Base-by-base conservation (phyloP, 2,888 invertebrate species). In the Mythimna impura region DNA sequence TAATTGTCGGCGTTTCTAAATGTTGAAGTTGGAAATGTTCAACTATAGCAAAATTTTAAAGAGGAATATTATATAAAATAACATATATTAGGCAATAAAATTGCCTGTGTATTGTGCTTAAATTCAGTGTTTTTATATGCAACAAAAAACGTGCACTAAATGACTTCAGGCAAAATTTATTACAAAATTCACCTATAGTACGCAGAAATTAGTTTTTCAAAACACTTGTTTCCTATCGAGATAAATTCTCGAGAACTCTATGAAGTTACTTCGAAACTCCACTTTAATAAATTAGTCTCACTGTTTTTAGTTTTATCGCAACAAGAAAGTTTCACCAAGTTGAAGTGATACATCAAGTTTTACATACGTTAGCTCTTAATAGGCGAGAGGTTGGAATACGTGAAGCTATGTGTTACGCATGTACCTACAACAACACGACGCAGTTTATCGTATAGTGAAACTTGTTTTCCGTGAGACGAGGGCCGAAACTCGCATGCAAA, bases 381-480 rank as follows among this genome's bases (percentile, higher is more conserved):
- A 73, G 57, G 34, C 67, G 58, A 70, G 65, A 69, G 66, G 55
- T 78, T 58, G 61, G 62, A 64, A 75, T 74, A 72, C 76, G 78
- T 78, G 66, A 78, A 80, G 74, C 71, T 86, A 79, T 86, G 86
- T 85, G 78, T 82, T 80, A 86, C 86, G 80, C 66, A 62, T 74
- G 80, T 76, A 78, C 30, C 30, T 30, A 30, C 55, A 80, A 79
- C 62, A 78, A 76, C 78, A 80, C 55, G 73, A 79, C 79, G 80
- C 71, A 78, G 85, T 82, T 85, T 78, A 81, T 84, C 83, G 81
- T 83, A 81, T 75, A 86, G 84, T 85, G 82, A 89, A 92, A 93
- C 93, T 90, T 82, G 93, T 92, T 93, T 88, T 89, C 89, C 88
- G 87, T 90, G 90, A 90, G 82, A 75, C 79, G 87, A 88, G 86